Evolutionary conservation across 2,797 vertebrate species (phyloP), one percentile per base, ranked within the genome.

Genomic region (Gila robusta): DNA sequence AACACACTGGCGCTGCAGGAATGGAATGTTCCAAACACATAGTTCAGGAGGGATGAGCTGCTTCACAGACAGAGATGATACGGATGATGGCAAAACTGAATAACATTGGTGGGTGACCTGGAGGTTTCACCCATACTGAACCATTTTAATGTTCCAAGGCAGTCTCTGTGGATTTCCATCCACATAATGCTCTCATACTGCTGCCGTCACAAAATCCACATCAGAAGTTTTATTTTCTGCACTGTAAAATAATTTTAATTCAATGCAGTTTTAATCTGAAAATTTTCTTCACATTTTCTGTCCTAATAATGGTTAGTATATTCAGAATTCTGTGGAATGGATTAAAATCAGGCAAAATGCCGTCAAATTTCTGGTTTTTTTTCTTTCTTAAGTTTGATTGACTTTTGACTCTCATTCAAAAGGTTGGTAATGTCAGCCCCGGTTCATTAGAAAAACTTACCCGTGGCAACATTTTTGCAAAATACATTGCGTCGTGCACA

Each of bases 41-140:
- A 49, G 26, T 85, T 39, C 35, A 80, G 56, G 37, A 83, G 76
- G 71, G 72, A 82, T 81, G 79, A 78, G 71, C 71, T 78, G 64
- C 39, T 85, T 37, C 49, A 59, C 73, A 85, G 83, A 86, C 73
- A 86, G 47, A 88, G 82, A 85, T 79, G 86, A 86, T 78, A 85
- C 35, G 76, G 86, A 66, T 83, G 82, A 88, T 56, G 41, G 71
- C 62, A 80, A 67, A 86, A 74, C 77, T 49, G 85, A 81, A 83
- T 84, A 87, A 82, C 72, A 79, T 71, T 79, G 76, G 76, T 59
- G 85, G 78, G 44, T 87, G 79, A 89, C n/a, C 37, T 64, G 56
- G 47, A 21, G 23, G n/a, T 73, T 70, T 66, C 39, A 81, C 74
- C 69, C 41, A 21, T 39, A 66, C 69, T 73, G 64, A 81, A 70